These are phyloP conservation scores for Archocentrus centrarchus DNA, from an alignment of 2,113 vertebrate species.

Conservation along the genomic window DNA sequence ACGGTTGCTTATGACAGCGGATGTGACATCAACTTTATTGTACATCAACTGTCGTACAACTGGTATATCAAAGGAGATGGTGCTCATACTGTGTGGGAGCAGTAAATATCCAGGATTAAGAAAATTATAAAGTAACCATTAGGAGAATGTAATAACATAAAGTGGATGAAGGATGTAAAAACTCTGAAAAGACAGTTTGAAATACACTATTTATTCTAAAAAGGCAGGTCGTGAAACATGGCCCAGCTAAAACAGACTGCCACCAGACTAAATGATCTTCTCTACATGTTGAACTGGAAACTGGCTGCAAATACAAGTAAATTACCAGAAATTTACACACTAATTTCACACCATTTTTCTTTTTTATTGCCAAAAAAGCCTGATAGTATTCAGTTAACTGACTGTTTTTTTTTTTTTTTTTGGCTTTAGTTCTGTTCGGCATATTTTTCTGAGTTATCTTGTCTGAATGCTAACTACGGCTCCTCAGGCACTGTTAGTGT, in stretches of 20 bases:
- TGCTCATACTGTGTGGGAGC: background rate
- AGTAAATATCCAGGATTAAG: background rate
- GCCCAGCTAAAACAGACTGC: no score
- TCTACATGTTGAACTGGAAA: background rate
- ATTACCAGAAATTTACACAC: background rate
- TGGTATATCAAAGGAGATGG: background rate
- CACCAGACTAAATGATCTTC: background rate
- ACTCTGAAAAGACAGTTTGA: background rate
- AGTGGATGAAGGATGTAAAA: background rate
- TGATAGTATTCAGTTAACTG: background rate
- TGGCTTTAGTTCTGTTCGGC: background rate
- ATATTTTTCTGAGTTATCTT: background rate
- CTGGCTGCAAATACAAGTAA: background rate
- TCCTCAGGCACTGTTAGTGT: background rate
- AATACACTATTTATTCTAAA: background rate
- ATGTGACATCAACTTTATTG: no score
- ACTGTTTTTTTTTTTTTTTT: background rate
- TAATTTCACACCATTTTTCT: background rate
- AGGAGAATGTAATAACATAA: background rate
- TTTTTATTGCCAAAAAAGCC: background rate
- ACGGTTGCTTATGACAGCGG: no score
- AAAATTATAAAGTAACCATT: background rate
- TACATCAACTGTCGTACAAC: no score
- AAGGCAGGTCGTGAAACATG: background rate
- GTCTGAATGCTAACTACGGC: slow-evolving; percentile 17